Percentiles rank a stretch among this genome's conserved stretches.
Conservation (phyloP, 2,888 invertebrate genomes). For the Eupithecia inturbata region DNA sequence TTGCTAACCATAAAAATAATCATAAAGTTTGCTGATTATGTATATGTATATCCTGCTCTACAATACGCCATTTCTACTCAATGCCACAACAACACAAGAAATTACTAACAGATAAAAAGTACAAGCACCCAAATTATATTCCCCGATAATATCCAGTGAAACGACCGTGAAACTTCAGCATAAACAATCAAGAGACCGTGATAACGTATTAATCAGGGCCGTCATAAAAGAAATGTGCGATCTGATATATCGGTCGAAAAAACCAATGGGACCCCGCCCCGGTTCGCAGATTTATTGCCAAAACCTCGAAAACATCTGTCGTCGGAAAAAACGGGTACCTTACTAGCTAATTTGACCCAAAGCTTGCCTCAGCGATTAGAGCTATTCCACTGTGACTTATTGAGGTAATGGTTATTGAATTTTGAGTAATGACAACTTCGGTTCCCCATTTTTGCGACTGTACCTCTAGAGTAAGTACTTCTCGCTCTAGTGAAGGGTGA, state of each 20-base stretch:
- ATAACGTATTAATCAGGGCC: slow-evolving; percentile 72
- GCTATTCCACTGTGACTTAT: slow-evolving; percentile 44
- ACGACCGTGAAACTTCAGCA: slow-evolving; percentile 20
- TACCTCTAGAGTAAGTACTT: background rate
- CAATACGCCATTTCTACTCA: background rate
- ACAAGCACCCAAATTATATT: background rate
- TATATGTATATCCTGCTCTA: background rate
- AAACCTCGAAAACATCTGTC: slow-evolving; percentile 67
- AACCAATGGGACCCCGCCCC: slow-evolving; percentile 47
- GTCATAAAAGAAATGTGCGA: slow-evolving; percentile 77
- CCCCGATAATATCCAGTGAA: slow-evolving; percentile 3
- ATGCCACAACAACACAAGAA: background rate
- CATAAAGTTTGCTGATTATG: background rate
- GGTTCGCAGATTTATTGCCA: slow-evolving; percentile 66
- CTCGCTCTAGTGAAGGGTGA: background rate
- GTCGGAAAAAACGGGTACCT: slow-evolving; percentile 52
- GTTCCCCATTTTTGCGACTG: background rate
- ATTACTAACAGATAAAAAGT: background rate
- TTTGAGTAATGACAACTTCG: slow-evolving; percentile 25
- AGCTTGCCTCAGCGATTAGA: slow-evolving; percentile 46
- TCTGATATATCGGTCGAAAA: slow-evolving; percentile 65
- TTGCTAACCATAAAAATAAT: too few relatives aligned
- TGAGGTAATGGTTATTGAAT: slow-evolving; percentile 36
- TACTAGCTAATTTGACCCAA: slow-evolving; percentile 53
- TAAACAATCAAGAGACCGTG: slow-evolving; percentile 42